Conservation (phyloP, 2,113 vertebrate species). For the Nyctereutes procyonoides region DNA sequence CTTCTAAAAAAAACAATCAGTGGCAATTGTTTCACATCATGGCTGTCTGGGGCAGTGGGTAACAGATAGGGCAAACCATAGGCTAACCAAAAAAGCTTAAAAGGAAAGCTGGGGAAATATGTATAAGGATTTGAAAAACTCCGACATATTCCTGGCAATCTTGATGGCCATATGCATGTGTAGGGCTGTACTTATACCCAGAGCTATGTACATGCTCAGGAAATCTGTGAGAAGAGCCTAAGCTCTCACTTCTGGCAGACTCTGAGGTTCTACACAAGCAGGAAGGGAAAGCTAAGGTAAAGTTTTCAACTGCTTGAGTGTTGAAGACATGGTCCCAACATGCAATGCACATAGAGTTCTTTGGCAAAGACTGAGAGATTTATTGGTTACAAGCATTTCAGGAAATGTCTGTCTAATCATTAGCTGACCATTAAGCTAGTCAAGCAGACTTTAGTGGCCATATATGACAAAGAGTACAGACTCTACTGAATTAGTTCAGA, state of each 20-base stretch:
- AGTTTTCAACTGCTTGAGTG: background rate
- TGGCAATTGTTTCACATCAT: slow-evolving; percentile 40
- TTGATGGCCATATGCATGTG: background rate
- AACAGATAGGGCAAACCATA: slow-evolving; percentile 12
- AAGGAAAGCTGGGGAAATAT: slow-evolving; percentile 16
- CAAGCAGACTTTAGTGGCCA: background rate
- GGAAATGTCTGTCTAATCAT: slow-evolving; percentile 1
- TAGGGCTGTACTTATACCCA: background rate
- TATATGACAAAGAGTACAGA: slow-evolving; percentile 30
- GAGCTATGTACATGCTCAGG: background rate
- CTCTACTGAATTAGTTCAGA: slow-evolving; percentile 12
- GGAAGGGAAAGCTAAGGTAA: slow-evolving; percentile 25
- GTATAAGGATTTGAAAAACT: slow-evolving; percentile 4
- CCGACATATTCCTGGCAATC: background rate
- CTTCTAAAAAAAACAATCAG: background rate
- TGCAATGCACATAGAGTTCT: background rate
- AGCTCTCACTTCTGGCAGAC: background rate
- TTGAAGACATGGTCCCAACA: background rate
- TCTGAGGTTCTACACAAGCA: background rate
- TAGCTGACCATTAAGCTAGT: slow-evolving; percentile 7
- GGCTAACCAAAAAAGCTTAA: background rate
- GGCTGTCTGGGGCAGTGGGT: background rate
- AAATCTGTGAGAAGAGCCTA: background rate
- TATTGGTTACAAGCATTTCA: slow-evolving; percentile 6
- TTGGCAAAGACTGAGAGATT: background rate